phyloP scores from a whole-genome alignment of 2,113 vertebrate species.

The Heliornis fulica region DNA sequence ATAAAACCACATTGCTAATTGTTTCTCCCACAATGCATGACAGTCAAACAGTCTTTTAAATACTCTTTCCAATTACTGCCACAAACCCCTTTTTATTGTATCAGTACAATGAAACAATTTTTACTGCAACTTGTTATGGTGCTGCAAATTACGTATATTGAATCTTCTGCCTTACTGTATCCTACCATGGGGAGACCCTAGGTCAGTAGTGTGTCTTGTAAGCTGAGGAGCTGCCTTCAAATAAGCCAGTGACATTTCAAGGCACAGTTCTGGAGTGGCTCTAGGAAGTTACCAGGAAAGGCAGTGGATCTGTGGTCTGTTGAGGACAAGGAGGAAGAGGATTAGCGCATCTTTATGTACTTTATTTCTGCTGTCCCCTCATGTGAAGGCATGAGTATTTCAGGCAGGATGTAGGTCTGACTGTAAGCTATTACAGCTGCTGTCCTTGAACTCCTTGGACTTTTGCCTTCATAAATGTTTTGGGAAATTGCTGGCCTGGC shows the following conservation, averaged over 20 bases:
- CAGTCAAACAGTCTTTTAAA: conserved; percentile 36
- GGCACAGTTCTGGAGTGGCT: neutral
- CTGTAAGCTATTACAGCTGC: neutral
- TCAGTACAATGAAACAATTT: neutral
- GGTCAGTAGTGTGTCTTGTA: accelerated
- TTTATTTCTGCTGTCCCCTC: neutral
- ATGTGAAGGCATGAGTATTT: neutral
- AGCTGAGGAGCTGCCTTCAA: neutral
- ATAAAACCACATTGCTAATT: conserved; percentile 33
- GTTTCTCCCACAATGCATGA: conserved; percentile 41
- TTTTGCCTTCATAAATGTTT: neutral
- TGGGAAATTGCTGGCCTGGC: neutral
- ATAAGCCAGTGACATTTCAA: neutral
- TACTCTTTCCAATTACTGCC: conserved; percentile 15
- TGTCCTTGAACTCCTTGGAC: neutral
- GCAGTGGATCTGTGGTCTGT: neutral
- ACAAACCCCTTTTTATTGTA: neutral
- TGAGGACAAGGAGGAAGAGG: accelerated
- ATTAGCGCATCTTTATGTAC: neutral
- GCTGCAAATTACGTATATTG: neutral
- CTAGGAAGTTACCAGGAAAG: neutral
- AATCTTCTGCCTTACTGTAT: neutral
- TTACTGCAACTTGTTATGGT: neutral
- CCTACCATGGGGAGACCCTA: neutral
- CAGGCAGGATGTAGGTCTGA: neutral